Conservation (phyloP, 2,113 vertebrate species). For the Neodon shergylaensis region DNA sequence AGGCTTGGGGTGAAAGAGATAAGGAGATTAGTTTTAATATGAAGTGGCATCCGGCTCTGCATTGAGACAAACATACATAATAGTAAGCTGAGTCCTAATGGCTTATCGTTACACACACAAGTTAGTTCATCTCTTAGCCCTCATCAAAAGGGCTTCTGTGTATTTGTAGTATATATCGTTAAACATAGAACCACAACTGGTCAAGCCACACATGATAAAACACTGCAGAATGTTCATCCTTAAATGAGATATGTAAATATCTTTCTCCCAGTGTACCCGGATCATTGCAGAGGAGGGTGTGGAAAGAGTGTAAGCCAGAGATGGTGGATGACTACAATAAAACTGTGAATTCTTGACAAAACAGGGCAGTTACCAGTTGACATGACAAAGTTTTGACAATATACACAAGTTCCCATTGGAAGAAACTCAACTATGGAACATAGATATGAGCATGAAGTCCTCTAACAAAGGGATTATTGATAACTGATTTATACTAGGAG, state of each 20-base stretch:
- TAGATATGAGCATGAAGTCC: background rate
- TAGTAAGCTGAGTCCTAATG: background rate
- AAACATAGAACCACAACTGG: background rate
- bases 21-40: background rate
- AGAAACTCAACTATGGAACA: background rate
- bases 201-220: background rate
- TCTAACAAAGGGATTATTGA: background rate
- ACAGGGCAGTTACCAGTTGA: background rate
- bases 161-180: background rate
- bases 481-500: background rate
- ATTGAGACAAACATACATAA: background rate
- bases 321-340: background rate
- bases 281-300: background rate
- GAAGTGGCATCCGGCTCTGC: background rate
- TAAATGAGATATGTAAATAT: background rate
- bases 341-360: background rate
- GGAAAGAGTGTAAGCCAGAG: background rate
- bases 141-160: background rate
- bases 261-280: background rate
- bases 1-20: background rate
- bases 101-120: background rate
- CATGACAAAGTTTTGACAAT: background rate
- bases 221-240: background rate
- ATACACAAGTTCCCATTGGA: background rate
- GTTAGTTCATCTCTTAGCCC: background rate